These are phyloP conservation scores for Drosophila neutralis DNA, from an alignment of 2,888 invertebrate genomes.

Conservation along the genomic window DNA sequence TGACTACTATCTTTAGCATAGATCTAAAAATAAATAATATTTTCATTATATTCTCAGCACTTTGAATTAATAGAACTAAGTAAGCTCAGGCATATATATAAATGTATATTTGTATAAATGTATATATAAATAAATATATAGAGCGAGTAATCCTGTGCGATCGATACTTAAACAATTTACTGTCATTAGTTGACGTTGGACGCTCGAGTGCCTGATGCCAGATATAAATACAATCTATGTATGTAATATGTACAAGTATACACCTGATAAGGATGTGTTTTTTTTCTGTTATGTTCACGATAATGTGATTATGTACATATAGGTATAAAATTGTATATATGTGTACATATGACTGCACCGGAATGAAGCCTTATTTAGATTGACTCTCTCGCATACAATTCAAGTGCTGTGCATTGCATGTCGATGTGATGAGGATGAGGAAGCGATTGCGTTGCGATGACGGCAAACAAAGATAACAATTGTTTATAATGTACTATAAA, in stretches of 20 bases:
- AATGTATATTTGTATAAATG: too few relatives aligned
- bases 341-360: not conserved
- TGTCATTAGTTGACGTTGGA: slow-evolving; percentile 21
- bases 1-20: not conserved
- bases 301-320: slow-evolving; percentile 26
- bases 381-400: slow-evolving; percentile 24
- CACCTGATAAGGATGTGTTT: slow-evolving; percentile 44
- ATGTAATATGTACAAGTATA: not conserved
- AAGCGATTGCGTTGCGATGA: slow-evolving; percentile 23
- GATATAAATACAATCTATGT: slow-evolving; percentile 18
- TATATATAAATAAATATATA: slow-evolving; percentile 12
- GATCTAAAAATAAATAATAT: not conserved
- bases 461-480: slow-evolving; percentile 67
- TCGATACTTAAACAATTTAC: slow-evolving; percentile 49
- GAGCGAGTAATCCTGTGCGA: slow-evolving; percentile 22
- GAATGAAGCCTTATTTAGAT: slow-evolving; percentile 29
- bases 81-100: not conserved
- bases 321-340: not conserved
- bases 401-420: slow-evolving; percentile 48
- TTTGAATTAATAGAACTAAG: not conserved
- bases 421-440: slow-evolving; percentile 37
- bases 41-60: not conserved
- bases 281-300: slow-evolving; percentile 13
- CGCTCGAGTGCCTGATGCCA: slow-evolving; percentile 19
- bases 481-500: slow-evolving; percentile 64